Percentiles rank a stretch among this genome's conserved stretches.
Conservation (phyloP, 2,797 vertebrate genomes). For the Furcifer pardalis region DNA sequence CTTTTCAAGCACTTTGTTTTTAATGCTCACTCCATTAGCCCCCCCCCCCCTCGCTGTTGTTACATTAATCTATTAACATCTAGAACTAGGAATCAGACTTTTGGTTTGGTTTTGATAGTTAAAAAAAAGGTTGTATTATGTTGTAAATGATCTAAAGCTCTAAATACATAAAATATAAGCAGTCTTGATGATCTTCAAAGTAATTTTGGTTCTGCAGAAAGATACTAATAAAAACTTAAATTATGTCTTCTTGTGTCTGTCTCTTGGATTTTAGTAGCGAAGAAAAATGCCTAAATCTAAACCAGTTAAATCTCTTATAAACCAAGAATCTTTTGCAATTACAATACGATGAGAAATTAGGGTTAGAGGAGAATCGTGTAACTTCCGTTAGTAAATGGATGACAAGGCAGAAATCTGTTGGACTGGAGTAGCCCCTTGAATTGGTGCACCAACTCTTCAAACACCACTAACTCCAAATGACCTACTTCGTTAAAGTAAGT, state of each 20-base stretch:
- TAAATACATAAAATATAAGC: conserved; percentile 70
- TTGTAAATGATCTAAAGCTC: conserved; percentile 76
- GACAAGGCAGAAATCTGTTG: neutral
- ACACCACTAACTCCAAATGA: no score
- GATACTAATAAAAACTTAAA: conserved; percentile 79
- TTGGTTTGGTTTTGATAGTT: conserved; percentile 70
- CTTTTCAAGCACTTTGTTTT: conserved; percentile 73
- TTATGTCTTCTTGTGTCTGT: conserved; percentile 40
- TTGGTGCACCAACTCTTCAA: no score
- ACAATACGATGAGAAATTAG: no score
- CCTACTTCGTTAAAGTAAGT: no score
- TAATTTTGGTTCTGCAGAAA: conserved; percentile 81
- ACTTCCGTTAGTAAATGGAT: neutral
- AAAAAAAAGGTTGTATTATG: conserved; percentile 63
- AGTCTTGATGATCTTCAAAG: conserved; percentile 75
- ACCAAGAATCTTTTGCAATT: neutral
- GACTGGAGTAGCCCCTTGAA: no score
- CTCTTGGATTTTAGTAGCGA: conserved; percentile 4
- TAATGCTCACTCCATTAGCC: conserved; percentile 67
- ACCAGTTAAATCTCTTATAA: neutral
- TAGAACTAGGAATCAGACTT: conserved; percentile 71
- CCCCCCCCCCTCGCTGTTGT: conserved; percentile 56
- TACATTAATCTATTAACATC: conserved; percentile 65
- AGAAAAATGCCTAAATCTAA: conserved; percentile 7
- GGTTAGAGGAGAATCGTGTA: neutral